These are phyloP conservation scores for Phymatocera aterrima DNA, from an alignment of 2,888 invertebrate species.

Conservation along the genomic window DNA sequence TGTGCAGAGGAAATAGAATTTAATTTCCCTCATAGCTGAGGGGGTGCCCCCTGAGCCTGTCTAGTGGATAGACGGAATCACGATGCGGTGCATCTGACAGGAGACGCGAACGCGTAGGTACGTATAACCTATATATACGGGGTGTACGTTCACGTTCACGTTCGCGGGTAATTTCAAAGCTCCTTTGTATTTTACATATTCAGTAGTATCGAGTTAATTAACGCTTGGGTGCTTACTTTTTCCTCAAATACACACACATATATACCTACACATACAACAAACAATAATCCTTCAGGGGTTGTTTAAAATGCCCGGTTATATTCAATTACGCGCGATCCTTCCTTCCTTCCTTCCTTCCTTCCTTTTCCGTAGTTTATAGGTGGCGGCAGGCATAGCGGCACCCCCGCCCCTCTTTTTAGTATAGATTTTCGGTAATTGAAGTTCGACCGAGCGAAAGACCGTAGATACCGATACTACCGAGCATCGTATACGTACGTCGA, in stretches of 20 bases:
- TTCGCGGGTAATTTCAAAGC: conserved; percentile 38
- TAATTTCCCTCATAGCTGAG: no score
- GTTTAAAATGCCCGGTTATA: conserved; percentile 22
- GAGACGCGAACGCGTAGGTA: not conserved
- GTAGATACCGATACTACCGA: not conserved
- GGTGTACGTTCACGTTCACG: not conserved
- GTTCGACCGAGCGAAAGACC: conserved; percentile 30
- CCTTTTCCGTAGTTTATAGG: conserved; percentile 1
- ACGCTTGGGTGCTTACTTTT: conserved; percentile 18
- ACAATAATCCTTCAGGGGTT: conserved; percentile 22
- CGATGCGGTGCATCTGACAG: conserved; percentile 13
- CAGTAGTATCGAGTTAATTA: conserved; percentile 38
- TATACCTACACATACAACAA: not conserved
- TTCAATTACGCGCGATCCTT: conserved; percentile 36
- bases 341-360: conserved; percentile 13
- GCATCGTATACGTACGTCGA: not conserved
- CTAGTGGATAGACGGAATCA: not conserved
- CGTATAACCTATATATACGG: no score
- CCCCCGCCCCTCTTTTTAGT: no score
- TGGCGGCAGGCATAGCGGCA: no score
- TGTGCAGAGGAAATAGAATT: not conserved
- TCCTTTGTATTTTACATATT: conserved; percentile 37
- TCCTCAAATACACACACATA: conserved; percentile 13
- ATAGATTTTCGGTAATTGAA: conserved; percentile 41
- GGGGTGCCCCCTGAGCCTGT: not conserved